Percentiles rank a stretch among this genome's conserved stretches.
Conservation (phyloP, 2,888 invertebrate genomes). For the Neoscelio sp. region DNA sequence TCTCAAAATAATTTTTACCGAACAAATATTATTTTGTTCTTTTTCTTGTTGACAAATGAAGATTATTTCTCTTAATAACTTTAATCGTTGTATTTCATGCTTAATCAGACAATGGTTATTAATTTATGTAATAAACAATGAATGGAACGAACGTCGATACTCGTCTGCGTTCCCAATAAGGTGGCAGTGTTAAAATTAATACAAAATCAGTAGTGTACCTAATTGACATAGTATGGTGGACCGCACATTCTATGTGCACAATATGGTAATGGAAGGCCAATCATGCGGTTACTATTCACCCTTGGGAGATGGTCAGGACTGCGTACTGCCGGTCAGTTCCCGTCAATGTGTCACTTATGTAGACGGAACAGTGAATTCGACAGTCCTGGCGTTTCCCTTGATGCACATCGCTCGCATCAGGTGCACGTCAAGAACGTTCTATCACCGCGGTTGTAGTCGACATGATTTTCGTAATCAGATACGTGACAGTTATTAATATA, state of each 20-base stretch:
- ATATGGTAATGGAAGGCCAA: conserved; percentile 83
- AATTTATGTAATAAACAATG: no score
- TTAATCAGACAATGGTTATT: no score
- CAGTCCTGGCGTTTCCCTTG: conserved; percentile 76
- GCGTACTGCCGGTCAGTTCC: conserved; percentile 82
- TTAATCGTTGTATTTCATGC: no score
- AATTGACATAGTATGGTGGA: conserved; percentile 30
- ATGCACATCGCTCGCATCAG: conserved; percentile 75
- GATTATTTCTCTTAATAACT: no score
- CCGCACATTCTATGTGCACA: conserved; percentile 72
- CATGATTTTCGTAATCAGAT: conserved; percentile 64
- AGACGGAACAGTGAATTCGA: conserved; percentile 79
- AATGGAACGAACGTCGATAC: no score
- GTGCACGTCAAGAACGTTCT: conserved; percentile 73
- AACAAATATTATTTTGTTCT: no score
- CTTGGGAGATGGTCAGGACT: conserved; percentile 81
- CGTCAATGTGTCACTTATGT: conserved; percentile 83
- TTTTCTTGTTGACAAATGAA: no score
- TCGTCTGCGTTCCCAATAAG: not conserved
- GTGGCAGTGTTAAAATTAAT: not conserved
- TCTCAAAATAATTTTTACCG: no score
- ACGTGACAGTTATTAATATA: conserved; percentile 56
- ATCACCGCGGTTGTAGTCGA: conserved; percentile 66
- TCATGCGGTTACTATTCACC: conserved; percentile 83
- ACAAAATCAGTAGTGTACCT: conserved; percentile 13